These are phyloP conservation scores for Pterophyllum scalare DNA, from an alignment of 2,113 vertebrate genomes.

Conservation along the genomic window DNA sequence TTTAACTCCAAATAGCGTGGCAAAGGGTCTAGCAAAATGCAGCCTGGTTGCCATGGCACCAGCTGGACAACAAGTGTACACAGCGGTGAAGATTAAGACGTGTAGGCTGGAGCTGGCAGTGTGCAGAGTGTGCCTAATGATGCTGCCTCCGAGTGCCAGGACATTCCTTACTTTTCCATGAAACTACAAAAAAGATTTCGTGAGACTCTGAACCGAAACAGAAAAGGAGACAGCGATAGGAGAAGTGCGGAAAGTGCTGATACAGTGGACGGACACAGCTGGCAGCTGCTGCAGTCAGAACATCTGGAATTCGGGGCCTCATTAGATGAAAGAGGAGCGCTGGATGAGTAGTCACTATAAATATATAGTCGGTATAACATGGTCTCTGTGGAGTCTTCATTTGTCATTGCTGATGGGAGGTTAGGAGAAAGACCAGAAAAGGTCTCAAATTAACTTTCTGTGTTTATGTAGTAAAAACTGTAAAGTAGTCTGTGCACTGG, in stretches of 20 bases:
- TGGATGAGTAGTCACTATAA: constrained; percentile 15
- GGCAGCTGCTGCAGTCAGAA: constrained; percentile 31
- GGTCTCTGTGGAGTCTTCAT: neutral
- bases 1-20: constrained; percentile 50
- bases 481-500: neutral
- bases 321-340: constrained; percentile 34
- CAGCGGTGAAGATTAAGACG: constrained; percentile 64
- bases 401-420: constrained; percentile 8
- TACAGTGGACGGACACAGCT: constrained; percentile 10
- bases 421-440: neutral
- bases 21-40: constrained; percentile 23
- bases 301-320: constrained; percentile 59
- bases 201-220: constrained; percentile 1
- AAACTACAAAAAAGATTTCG: constrained; percentile 16
- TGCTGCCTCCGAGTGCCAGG: constrained; percentile 39
- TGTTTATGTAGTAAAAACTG: neutral
- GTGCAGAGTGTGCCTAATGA: constrained; percentile 37
- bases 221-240: neutral
- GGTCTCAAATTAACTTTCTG: neutral
- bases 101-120: constrained; percentile 40
- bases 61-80: constrained; percentile 73
- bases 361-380: constrained; percentile 12
- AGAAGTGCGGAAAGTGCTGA: neutral
- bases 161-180: constrained; percentile 60
- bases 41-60: constrained; percentile 63